Conservation (phyloP, 1,140 invertebrate species). For the Pseudomyrmex gracilis region DNA sequence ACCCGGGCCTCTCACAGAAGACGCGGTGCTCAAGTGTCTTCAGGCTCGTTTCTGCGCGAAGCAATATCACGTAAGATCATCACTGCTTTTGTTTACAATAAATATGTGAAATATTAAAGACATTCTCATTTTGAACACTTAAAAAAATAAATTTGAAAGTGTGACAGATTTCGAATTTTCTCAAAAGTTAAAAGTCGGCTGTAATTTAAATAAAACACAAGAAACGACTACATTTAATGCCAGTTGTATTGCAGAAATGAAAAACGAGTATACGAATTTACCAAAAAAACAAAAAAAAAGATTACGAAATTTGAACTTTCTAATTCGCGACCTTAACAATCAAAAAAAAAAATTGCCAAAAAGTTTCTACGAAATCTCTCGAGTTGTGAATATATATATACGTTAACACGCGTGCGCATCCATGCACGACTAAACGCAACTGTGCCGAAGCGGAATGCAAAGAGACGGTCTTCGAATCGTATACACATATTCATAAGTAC, state of each 20-base stretch:
- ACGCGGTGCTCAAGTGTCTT: conserved; percentile 95
- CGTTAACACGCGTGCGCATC: background rate
- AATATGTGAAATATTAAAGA: background rate
- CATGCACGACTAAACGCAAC: conserved; percentile 12
- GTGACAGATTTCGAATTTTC: too few relatives aligned
- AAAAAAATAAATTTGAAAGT: too few relatives aligned
- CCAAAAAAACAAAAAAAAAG: too few relatives aligned
- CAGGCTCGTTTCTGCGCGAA: conserved; percentile 94
- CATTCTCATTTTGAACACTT: too few relatives aligned
- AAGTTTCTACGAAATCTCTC: background rate
- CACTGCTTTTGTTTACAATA: conserved; percentile 5
- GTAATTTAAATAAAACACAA: too few relatives aligned
- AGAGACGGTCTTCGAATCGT: conserved; percentile 55
- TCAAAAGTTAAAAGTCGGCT: too few relatives aligned
- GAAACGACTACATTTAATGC: background rate
- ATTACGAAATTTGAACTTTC: background rate
- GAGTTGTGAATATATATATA: background rate
- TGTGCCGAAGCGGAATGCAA: conserved; percentile 48
- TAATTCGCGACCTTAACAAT: background rate
- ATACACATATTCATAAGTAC: conserved; percentile 45
- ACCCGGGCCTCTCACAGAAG: conserved; percentile 96
- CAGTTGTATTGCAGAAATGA: background rate
- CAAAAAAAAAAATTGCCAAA: background rate
- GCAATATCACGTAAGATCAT: conserved; percentile 93
- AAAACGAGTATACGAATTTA: background rate